phyloP scores from a whole-genome alignment of 2,113 vertebrate genomes.

The Notarius quadriscutis region DNA sequence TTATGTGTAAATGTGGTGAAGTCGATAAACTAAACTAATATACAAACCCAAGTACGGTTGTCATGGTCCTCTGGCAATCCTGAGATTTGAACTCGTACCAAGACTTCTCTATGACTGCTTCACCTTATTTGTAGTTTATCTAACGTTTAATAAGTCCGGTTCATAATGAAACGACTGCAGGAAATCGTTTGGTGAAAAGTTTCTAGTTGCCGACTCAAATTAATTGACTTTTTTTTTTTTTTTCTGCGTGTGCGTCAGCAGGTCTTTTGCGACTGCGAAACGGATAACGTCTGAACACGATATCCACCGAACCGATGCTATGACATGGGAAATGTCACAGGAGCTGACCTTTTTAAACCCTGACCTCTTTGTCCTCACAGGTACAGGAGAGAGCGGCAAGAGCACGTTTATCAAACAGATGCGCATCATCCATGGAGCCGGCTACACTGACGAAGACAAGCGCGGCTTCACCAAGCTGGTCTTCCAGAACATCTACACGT shows the following conservation, averaged over 20 bases:
- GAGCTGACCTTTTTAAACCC: slow-evolving; percentile 9
- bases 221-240: not conserved
- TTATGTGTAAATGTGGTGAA: too few species aligned
- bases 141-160: not conserved
- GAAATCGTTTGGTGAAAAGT: not conserved
- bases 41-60: too few species aligned
- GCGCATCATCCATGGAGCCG: slow-evolving; percentile 87
- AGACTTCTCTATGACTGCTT: not conserved
- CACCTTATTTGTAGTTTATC: not conserved
- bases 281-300: too few species aligned
- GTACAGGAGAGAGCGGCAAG: slow-evolving; percentile 88
- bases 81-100: not conserved
- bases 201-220: not conserved
- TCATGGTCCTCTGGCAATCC: too few species aligned
- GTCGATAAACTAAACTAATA: too few species aligned
- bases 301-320: not conserved
- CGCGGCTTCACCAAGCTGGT: slow-evolving; percentile 81
- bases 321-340: not conserved
- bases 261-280: not conserved
- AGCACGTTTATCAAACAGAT: slow-evolving; percentile 94
- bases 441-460: slow-evolving; percentile 86
- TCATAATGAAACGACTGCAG: not conserved
- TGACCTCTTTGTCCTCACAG: slow-evolving; percentile 59
- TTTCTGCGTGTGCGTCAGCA: not conserved
- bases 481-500: slow-evolving; percentile 86